Base-by-base conservation (phyloP, 1,140 invertebrate species). In the Rhynchophorus ferrugineus region DNA sequence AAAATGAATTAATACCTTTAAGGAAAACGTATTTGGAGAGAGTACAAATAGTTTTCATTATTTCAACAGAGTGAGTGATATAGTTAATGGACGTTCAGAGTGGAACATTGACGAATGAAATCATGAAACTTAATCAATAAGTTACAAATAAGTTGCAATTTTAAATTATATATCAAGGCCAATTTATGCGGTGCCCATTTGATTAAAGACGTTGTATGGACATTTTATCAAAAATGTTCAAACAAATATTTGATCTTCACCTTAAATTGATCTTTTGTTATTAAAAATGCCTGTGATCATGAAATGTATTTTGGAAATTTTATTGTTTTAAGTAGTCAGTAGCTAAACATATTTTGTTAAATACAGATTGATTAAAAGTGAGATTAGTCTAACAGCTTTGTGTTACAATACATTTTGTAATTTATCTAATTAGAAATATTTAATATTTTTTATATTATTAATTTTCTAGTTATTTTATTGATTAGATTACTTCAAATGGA, bases 221-320 rank as follows among this genome's bases (percentile, higher is more conserved):
- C 18, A n/a, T 41, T 37, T 14, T 37, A 3, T n/a, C 8, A 11
- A 5, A 6, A 33, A 33, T 33, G 11, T 13, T 37, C 35, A 37
- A 16, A 37, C 14, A n/a, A 16, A 37, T 37, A 5, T 37, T 37
- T 37, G 7, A 18, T 17, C 3, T 18, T n/a, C 34, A 47, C 42
- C 11, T 44, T 21, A 51, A 51, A 44, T 29, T 37, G 41, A 44
- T 44, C 49, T 51, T 43, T 44, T 13, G 37, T 44, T 13, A 44
- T 36, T 14, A 33, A 44, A 16, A 36, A 34, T 51, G 49, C 49
- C 49, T 51, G 49, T 51, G 49, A 48, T 48, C 24, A 29, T 29
- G 36, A 49, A 51, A 36, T 9, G 7, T 38, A 18, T 48, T 42
- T 42, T 13, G 20, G 37, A 51, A 44, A 22, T 33, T 8, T 44